Base-by-base conservation (phyloP, 2,797 vertebrate genomes). In the Argya squamiceps region DNA sequence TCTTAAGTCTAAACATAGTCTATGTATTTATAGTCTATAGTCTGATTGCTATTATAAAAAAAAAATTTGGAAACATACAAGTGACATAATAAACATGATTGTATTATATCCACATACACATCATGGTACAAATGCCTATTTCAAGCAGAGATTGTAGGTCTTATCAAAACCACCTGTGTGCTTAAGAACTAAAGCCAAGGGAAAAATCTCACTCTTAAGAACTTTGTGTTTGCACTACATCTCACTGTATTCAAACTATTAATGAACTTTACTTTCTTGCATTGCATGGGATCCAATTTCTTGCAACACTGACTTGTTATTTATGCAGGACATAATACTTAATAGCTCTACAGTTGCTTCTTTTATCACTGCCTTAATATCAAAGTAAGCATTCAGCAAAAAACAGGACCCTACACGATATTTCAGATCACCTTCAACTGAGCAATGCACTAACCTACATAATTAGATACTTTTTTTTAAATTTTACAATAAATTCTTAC, bases 331-430 rank as follows among this genome's bases (percentile, higher is more conserved):
- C 5, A 15, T 41, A 58, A 53, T 9, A 76, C 9, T 34, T 34
- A 34, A 39, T 15, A 65, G n/a, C 27, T 70, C 10, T 41, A 39
- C 4, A 43, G 16, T 8, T 49, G 20, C 22, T 55, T 36, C 32
- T 36, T 88, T 69, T 56, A 60, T 15, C 27, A 64, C 6, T 69
- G 26, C 21, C 23, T 18, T 34, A 37, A n/a, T 68, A 39, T 39
- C 24, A 46, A 70, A 74, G 50, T 15, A 6, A 84, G 18, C 44
- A 30, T 60, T 81, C 53, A 84, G 17, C n/a, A 63, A 84, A 53
- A 49, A 81, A 58, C 27, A n/a, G 43, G 22, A 63, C 19, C 9
- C 20, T 47, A 36, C 1, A 1, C 0, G 1, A 19, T 37, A 10
- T 55, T 78, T 78, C 44, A 41, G 30, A 23, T 62, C 19, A 43